Evolutionary conservation across 1,140 invertebrate species (phyloP).

Genomic region (Cherax destructor): DNA sequence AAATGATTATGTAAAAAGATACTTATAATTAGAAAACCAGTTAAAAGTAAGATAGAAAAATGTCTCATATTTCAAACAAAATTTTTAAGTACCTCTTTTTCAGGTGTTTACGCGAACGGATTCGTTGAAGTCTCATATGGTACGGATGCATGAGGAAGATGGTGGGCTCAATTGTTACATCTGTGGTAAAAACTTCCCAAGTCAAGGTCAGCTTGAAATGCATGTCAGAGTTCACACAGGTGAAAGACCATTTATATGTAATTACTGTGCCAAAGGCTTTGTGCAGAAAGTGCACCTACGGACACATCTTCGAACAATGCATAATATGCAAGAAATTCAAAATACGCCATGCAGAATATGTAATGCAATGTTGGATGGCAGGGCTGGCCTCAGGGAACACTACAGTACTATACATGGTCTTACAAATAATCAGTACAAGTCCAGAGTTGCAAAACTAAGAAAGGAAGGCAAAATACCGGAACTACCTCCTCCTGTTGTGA

Average conservation of each 20-base stretch:
- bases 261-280: constrained; percentile 69
- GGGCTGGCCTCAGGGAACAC: constrained; percentile 68
- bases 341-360: constrained; percentile 70
- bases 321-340: constrained; percentile 69
- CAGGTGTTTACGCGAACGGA: constrained; percentile 70
- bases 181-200: constrained; percentile 72
- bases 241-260: constrained; percentile 70
- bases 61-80: not conserved
- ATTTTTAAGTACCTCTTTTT: not conserved
- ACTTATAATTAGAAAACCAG: not conserved
- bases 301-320: constrained; percentile 71
- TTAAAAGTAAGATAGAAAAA: not conserved
- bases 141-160: constrained; percentile 71
- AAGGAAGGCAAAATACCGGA: constrained; percentile 71
- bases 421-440: constrained; percentile 69
- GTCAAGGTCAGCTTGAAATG: constrained; percentile 71
- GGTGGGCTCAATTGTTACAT: constrained; percentile 71
- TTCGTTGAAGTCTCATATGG: constrained; percentile 70
- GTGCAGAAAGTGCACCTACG: constrained; percentile 70
- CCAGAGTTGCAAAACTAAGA: constrained; percentile 65
- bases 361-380: constrained; percentile 66
- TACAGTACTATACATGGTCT: constrained; percentile 66
- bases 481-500: constrained; percentile 67
- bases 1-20: too few species aligned
- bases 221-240: constrained; percentile 71